These are phyloP conservation scores for Poecile atricapillus DNA, from an alignment of 2,113 vertebrate species.

Conservation along the genomic window DNA sequence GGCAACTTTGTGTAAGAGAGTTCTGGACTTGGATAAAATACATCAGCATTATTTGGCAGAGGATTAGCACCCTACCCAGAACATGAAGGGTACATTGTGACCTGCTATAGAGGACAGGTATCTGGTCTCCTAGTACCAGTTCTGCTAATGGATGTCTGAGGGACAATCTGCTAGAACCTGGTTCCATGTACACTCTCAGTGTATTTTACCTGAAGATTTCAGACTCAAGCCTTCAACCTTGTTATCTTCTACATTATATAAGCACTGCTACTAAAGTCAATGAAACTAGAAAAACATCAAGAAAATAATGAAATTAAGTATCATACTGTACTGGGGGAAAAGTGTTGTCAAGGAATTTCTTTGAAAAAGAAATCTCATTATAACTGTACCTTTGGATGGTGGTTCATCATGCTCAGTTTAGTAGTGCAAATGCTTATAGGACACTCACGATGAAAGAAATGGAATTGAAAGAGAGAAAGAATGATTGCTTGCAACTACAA, in stretches of 20 bases:
- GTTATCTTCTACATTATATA: neutral
- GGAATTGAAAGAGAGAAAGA: neutral
- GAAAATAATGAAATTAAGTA: neutral
- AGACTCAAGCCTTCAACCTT: neutral
- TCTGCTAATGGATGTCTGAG: neutral
- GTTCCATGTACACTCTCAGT: neutral
- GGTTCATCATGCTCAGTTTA: neutral
- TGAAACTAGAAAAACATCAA: neutral
- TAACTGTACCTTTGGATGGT: neutral
- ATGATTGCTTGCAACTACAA: neutral
- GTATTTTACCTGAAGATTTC: neutral
- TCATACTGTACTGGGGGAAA: neutral
- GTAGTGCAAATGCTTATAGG: neutral
- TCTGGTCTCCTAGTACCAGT: neutral
- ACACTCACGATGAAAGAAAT: neutral
- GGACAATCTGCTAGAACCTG: neutral
- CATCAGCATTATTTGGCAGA: neutral
- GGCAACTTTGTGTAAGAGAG: neutral
- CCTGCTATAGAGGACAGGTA: neutral
- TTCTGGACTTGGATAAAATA: neutral
- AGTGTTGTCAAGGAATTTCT: neutral
- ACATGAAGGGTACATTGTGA: fast-evolving
- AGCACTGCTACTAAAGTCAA: neutral
- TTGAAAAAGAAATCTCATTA: neutral
- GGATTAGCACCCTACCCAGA: neutral